Evolutionary conservation across 2,888 invertebrate species (phyloP), one percentile per base, ranked within the genome.

Genomic region (Caenorhabditis sulstoni): DNA sequence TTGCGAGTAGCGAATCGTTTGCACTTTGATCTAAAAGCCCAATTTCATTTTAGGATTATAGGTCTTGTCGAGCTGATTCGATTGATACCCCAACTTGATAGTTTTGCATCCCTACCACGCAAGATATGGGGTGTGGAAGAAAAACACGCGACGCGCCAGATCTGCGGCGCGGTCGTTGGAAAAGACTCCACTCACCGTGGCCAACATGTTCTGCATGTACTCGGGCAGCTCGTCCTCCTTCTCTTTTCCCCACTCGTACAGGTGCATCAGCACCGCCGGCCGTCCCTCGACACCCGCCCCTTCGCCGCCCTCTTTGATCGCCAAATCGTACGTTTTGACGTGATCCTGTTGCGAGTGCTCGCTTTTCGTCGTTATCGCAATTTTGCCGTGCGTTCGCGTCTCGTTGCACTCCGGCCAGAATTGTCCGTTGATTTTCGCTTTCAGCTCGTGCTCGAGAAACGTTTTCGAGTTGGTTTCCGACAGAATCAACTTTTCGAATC

Each of bases 1-100:
- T 35, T 76, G 71, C 3, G 47, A 22, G 18, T 39, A 47, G 4
- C 80, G 67, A 16, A 76, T 50, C 12, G 50, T 37, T 53, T 76
- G 71, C 20, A 76, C 50, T 76, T 80, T 80, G 55, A 76, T 73
- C 80, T 76, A 35, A 18, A 74, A 74, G 58, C 29, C n/a, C n/a
- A n/a, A n/a, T n/a, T n/a, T n/a, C n/a, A n/a, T n/a, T n/a, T n/a
- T n/a, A n/a, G n/a, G n/a, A n/a, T n/a, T n/a, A 52, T 16, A 29
- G 50, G 12, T 53, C n/a, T 29, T 12, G 39, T 18, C 14, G 22
- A 11, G 14, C 50, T 16, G 18, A 23, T 23, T 11, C 50, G 11
- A 37, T 7, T 20, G 5, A 20, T 12, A 18, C 14, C 41, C 18
- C 41, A 41, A 41, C 41, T 3, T 14, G 41, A 41, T 11, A 4